phyloP scores from a whole-genome alignment of 1,140 invertebrate genomes.

The Zaprionus vittiger region DNA sequence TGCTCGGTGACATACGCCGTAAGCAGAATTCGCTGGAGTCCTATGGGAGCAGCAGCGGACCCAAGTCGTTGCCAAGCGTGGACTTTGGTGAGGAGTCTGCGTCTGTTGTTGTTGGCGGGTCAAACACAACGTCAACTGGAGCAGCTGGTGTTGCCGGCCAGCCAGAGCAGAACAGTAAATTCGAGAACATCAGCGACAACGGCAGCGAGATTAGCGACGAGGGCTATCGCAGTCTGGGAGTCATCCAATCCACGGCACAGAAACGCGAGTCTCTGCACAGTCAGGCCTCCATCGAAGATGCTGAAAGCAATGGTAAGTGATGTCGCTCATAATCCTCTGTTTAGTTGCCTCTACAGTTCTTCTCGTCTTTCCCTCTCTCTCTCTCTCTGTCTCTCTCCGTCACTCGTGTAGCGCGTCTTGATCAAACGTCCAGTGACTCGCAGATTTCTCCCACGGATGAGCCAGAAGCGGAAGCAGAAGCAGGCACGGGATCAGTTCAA shows the following conservation, averaged over 20 bases:
- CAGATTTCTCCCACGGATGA: constrained; percentile 79
- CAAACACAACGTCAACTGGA: not conserved
- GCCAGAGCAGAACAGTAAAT: constrained; percentile 78
- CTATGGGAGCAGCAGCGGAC: constrained; percentile 51
- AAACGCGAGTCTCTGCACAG: constrained; percentile 88
- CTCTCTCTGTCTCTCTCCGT: not conserved
- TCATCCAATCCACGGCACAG: constrained; percentile 87
- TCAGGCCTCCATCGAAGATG: constrained; percentile 88
- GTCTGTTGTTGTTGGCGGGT: constrained; percentile 12
- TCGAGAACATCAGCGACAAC: constrained; percentile 90
- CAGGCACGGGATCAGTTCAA: constrained; percentile 20
- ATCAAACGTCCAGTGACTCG: constrained; percentile 84
- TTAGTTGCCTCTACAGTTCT: not conserved
- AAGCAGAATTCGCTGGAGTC: constrained; percentile 76
- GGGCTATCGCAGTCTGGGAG: constrained; percentile 92
- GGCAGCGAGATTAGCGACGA: constrained; percentile 95
- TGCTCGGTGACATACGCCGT: constrained; percentile 72
- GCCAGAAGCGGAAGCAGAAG: constrained; percentile 31
- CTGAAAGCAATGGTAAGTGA: constrained; percentile 87
- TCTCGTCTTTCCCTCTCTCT: not conserved
- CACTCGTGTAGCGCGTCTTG: constrained; percentile 71
- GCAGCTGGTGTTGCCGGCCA: not conserved
- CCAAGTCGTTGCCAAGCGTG: constrained; percentile 61
- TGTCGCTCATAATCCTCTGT: not conserved
- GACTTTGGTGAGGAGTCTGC: constrained; percentile 29